These are phyloP conservation scores for Gastrophryne carolinensis DNA, from an alignment of 2,797 vertebrate species.

Conservation along the genomic window DNA sequence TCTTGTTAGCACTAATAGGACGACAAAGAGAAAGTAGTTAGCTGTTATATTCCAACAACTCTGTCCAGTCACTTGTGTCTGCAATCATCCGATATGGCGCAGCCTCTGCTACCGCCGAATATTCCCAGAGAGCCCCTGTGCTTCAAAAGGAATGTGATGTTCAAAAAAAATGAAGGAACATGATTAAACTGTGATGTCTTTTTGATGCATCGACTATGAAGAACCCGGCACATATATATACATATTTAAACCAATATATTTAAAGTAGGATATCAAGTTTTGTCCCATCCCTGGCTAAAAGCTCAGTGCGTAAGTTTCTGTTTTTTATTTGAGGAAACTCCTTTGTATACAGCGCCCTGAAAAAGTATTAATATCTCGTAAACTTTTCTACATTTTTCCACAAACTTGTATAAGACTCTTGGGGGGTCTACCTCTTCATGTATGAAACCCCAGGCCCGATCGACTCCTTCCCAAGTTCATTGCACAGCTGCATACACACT, in stretches of 20 bases:
- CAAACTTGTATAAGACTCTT: no score
- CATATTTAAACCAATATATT: background rate
- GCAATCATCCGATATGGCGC: background rate
- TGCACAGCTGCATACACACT: no score
- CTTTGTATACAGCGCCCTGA: no score
- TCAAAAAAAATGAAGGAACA: background rate
- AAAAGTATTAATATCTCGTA: no score
- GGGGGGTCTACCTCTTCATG: no score
- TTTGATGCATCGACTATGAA: background rate
- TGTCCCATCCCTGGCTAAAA: no score
- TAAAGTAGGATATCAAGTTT: background rate
- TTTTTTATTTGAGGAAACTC: no score
- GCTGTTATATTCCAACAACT: background rate
- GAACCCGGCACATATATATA: background rate
- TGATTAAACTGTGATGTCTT: background rate
- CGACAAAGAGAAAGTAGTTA: background rate
- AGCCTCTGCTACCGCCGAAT: background rate
- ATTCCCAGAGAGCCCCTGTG: background rate
- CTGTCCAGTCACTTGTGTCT: background rate
- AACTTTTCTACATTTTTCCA: no score
- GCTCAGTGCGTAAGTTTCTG: no score
- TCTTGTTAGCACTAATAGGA: slow-evolving; percentile 9
- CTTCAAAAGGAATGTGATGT: background rate
- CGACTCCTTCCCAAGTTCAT: no score
- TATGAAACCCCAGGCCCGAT: no score